Conservation (phyloP, 2,797 vertebrate genomes). For the Streptopelia turtur region DNA sequence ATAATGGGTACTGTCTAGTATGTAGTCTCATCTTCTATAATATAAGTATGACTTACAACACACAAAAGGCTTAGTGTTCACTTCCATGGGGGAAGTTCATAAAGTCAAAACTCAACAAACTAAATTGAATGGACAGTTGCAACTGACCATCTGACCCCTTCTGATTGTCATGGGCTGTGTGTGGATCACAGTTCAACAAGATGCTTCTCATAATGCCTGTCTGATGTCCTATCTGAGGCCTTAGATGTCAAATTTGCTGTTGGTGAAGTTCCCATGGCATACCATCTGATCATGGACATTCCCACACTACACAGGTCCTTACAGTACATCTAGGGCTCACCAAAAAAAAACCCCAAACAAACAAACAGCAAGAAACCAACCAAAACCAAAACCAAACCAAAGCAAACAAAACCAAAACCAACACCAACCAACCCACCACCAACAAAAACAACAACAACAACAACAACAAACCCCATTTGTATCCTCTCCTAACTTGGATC, state of each 20-base stretch:
- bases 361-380: too few species aligned
- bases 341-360: background rate
- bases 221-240: background rate
- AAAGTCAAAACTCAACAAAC: background rate
- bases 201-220: background rate
- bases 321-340: background rate
- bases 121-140: background rate
- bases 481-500: background rate
- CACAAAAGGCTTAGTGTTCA: background rate
- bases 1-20: background rate
- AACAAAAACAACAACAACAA: too few species aligned
- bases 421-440: too few species aligned
- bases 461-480: fast-evolving
- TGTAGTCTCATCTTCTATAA: background rate
- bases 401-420: too few species aligned
- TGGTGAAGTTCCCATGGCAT: background rate
- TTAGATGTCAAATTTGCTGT: background rate
- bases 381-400: too few species aligned
- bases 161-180: background rate
- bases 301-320: background rate
- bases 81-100: background rate
- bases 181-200: background rate
- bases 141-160: background rate
- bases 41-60: background rate
- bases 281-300: background rate